phyloP scores from a whole-genome alignment of 2,113 vertebrate species.

The Kryptolebias marmoratus region DNA sequence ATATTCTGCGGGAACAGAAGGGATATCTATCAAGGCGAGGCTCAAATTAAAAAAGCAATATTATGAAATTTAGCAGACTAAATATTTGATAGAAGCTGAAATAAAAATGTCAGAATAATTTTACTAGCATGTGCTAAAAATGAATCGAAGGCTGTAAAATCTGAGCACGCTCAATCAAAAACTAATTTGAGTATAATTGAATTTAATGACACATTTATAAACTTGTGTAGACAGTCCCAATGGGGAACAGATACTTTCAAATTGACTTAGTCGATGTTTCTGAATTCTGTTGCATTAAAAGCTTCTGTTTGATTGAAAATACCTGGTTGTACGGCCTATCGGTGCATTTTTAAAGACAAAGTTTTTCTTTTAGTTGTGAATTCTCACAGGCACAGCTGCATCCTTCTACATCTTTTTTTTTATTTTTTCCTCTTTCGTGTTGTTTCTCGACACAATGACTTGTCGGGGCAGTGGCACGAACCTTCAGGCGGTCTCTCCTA shows the following conservation, averaged over 20 bases:
- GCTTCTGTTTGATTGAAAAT: background rate
- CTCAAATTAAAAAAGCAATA: conserved; percentile 23
- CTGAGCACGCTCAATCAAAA: conserved; percentile 24
- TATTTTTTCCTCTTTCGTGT: conserved; percentile 1
- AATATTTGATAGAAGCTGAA: conserved; percentile 40
- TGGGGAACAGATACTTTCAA: background rate
- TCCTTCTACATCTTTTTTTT: background rate
- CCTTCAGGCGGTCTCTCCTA: conserved; percentile 12
- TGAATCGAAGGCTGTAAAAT: conserved; percentile 12
- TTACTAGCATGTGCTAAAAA: conserved; percentile 12
- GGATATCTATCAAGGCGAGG: conserved; percentile 9
- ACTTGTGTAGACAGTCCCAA: conserved; percentile 1
- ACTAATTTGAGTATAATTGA: conserved; percentile 32
- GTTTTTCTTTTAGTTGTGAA: conserved; percentile 9
- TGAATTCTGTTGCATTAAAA: conserved; percentile 1
- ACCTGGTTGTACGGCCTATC: background rate
- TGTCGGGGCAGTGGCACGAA: conserved; percentile 7
- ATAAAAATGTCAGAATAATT: conserved; percentile 49
- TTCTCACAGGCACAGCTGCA: background rate
- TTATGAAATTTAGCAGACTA: conserved; percentile 16
- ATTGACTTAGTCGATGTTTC: conserved; percentile 7
- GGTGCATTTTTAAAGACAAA: background rate
- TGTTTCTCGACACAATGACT: conserved; percentile 28
- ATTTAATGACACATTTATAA: conserved; percentile 32
- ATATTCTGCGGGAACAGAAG: conserved; percentile 3